Evolutionary conservation across 2,797 vertebrate species (phyloP).

Genomic region (Acipenser oxyrinchus): DNA sequence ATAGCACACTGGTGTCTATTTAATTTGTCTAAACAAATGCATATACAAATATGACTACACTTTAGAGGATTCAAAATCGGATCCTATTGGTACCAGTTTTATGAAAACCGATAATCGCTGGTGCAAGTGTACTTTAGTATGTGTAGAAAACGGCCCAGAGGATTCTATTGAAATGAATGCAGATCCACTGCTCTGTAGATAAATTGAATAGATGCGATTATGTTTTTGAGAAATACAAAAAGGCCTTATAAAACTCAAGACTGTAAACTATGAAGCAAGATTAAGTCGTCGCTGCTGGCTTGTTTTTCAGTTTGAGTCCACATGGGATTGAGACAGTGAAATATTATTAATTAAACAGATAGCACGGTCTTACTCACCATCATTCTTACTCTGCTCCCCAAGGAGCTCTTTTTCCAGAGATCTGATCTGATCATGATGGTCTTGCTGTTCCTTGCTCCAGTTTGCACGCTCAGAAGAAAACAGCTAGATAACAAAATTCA

Average conservation of each 20-base stretch:
- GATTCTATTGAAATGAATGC: no score
- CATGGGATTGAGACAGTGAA: no score
- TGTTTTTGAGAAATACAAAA: no score
- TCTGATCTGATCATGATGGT: constrained; percentile 53
- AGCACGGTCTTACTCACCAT: constrained; percentile 43
- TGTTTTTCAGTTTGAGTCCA: constrained; percentile 2
- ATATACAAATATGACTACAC: no score
- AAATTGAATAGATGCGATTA: no score
- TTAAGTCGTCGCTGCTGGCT: not conserved
- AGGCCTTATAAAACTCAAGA: constrained; percentile 19
- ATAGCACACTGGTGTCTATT: not conserved
- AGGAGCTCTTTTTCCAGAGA: constrained; percentile 62
- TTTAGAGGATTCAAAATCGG: no score
- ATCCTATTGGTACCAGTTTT: no score
- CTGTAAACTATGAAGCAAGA: not conserved
- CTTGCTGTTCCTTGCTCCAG: constrained; percentile 60
- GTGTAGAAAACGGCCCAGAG: no score
- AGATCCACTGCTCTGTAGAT: no score
- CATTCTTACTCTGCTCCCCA: constrained; percentile 49
- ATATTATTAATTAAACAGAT: not conserved
- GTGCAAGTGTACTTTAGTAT: no score
- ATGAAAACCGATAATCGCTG: no score
- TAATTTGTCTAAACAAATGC: no score
- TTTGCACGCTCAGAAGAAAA: constrained; percentile 65
- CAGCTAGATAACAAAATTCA: constrained; percentile 43